phyloP scores from a whole-genome alignment of 64 coral and sea anemone species.

The Trachythela sp. region DNA sequence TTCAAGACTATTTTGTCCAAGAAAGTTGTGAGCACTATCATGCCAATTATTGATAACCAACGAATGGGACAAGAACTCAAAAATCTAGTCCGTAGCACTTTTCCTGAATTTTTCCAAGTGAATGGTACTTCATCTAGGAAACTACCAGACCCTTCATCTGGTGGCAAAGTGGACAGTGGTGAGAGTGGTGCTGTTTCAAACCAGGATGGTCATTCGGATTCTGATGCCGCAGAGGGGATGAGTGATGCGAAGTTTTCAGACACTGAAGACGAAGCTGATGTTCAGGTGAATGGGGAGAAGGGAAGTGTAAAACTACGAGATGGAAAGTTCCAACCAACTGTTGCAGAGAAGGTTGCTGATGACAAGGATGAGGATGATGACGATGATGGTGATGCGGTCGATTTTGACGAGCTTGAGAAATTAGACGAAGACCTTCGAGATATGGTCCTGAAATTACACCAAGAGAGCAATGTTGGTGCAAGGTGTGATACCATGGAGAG shows the following conservation, averaged over 20 bases:
- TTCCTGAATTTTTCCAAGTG: constrained; percentile 63
- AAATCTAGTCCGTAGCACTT: constrained; percentile 64
- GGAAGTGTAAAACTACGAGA: neutral
- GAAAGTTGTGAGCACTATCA: constrained; percentile 88
- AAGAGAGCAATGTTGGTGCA: constrained; percentile 59
- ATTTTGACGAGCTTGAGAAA: constrained; percentile 77
- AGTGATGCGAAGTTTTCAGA: constrained; percentile 95
- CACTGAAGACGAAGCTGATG: constrained; percentile 87
- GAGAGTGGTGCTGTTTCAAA: constrained; percentile 73
- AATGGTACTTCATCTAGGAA: neutral
- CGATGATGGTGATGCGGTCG: constrained; percentile 74
- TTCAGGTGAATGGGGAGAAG: neutral
- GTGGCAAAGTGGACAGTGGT: constrained; percentile 63
- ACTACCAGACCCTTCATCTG: neutral
- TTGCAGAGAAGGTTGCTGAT: neutral
- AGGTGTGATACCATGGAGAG: constrained; percentile 74
- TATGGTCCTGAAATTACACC: constrained; percentile 64
- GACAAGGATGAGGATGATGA: constrained; percentile 64
- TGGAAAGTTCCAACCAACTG: neutral
- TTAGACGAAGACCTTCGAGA: constrained; percentile 71
- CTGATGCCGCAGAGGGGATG: neutral
- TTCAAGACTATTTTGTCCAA: constrained; percentile 80
- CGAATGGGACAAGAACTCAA: constrained; percentile 84
- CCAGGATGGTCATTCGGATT: constrained; percentile 45
- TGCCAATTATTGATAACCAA: constrained; percentile 79